phyloP scores from a whole-genome alignment of 1,140 invertebrate species.

The Pollicipes pollicipes region DNA sequence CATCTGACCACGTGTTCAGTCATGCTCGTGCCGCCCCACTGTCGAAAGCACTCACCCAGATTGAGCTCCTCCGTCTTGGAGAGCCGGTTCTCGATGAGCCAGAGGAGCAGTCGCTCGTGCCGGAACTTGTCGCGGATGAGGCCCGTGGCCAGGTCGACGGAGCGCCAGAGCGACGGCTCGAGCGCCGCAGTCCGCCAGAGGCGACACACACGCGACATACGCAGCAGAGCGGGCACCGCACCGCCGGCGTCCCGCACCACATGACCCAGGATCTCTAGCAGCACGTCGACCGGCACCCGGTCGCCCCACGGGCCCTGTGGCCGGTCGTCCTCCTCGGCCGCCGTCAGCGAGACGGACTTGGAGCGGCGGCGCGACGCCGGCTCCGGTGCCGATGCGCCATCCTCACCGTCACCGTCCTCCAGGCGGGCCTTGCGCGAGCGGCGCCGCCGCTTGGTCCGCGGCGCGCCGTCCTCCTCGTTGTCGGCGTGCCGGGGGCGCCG shows the following conservation, averaged over 20 bases:
- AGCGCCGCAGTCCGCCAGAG: conserved; percentile 49
- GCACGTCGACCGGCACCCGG: not conserved
- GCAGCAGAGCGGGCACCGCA: not conserved
- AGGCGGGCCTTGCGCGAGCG: not conserved
- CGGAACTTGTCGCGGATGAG: conserved; percentile 50
- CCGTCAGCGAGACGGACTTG: not conserved
- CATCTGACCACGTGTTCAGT: too few relatives aligned
- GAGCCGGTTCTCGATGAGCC: conserved; percentile 54
- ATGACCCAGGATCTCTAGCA: not conserved
- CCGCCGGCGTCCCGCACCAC: not conserved
- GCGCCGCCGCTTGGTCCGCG: not conserved
- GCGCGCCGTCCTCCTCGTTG: not conserved
- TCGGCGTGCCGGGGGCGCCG: too few relatives aligned
- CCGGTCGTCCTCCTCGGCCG: not conserved
- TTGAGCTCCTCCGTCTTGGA: conserved; percentile 49
- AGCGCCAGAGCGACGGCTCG: conserved; percentile 48
- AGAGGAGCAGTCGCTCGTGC: conserved; percentile 46
- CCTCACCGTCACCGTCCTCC: not conserved
- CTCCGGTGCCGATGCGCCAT: not conserved
- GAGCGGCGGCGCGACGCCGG: not conserved
- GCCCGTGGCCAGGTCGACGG: conserved; percentile 47
- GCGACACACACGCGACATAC: conserved; percentile 51
- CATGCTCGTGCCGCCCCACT: too few relatives aligned
- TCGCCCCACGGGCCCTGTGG: not conserved
- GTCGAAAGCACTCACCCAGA: conserved; percentile 46